phyloP scores from a whole-genome alignment of 2,888 invertebrate genomes.

The Drosophila mimica region DNA sequence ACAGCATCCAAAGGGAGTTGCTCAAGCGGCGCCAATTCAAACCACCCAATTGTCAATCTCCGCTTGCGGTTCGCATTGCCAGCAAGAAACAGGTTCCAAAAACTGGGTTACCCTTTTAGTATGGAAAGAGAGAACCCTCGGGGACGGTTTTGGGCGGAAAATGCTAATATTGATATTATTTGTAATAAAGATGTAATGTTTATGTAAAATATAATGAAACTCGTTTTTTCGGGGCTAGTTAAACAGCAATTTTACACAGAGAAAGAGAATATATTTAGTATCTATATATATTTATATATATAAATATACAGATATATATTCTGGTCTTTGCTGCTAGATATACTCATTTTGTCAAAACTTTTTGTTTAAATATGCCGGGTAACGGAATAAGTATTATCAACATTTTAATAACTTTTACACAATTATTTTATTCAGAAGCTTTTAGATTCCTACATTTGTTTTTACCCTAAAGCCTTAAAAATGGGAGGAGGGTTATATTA shows the following conservation, averaged over 20 bases:
- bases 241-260: not conserved
- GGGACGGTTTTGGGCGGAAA: not conserved
- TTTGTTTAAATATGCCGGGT: not conserved
- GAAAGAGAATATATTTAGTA: not conserved
- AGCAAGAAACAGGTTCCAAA: constrained; percentile 50
- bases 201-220: not conserved
- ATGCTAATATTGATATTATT: not conserved
- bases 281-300: no score
- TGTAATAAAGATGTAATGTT: not conserved
- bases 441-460: no score
- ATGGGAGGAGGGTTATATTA: no score
- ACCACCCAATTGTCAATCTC: constrained; percentile 53
- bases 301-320: not conserved
- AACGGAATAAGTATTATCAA: not conserved
- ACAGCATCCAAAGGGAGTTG: constrained; percentile 68
- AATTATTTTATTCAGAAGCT: no score
- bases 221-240: not conserved
- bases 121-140: not conserved
- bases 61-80: constrained; percentile 61
- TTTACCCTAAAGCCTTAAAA: no score
- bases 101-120: constrained; percentile 52
- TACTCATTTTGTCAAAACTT: not conserved
- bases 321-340: not conserved
- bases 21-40: constrained; percentile 65
- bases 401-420: no score